phyloP scores from a whole-genome alignment of 2,888 invertebrate genomes.

The Xylota segnis region DNA sequence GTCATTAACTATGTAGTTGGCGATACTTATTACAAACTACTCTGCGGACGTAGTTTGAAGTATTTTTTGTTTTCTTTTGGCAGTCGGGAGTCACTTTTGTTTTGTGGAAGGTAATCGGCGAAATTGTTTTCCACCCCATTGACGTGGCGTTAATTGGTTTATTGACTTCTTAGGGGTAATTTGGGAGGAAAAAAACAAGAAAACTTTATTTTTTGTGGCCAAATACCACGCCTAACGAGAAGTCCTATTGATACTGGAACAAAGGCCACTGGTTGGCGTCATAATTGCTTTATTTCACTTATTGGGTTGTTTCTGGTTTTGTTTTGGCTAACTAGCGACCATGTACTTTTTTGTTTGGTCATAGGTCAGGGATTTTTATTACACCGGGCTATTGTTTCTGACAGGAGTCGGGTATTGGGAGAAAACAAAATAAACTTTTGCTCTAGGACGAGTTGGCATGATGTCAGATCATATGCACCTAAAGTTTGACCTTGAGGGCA shows the following conservation, averaged over 20 bases:
- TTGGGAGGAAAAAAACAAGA: not conserved
- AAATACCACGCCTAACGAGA: not conserved
- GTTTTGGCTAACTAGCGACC: not conserved
- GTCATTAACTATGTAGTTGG: not conserved
- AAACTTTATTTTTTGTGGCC: not conserved
- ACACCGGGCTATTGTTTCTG: too few species aligned
- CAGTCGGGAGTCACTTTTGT: not conserved
- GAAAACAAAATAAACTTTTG: too few species aligned
- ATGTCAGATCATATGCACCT: too few species aligned
- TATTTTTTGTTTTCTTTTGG: not conserved
- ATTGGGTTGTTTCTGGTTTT: not conserved
- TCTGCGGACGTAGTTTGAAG: not conserved
- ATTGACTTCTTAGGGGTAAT: not conserved
- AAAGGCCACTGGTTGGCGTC: not conserved
- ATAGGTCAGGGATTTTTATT: not conserved
- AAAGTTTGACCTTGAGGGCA: too few species aligned
- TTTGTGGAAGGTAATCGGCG: not conserved
- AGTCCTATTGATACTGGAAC: not conserved
- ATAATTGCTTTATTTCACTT: not conserved
- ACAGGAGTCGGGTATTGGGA: too few species aligned
- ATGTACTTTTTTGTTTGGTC: not conserved
- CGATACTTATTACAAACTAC: not conserved
- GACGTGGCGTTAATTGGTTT: not conserved
- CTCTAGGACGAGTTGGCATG: too few species aligned
- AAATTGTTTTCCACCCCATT: not conserved